Percentiles rank a stretch among this genome's conserved stretches.
Evolutionary conservation across 2,113 vertebrate genomes (phyloP).

Genomic region (Hippocampus abdominalis): DNA sequence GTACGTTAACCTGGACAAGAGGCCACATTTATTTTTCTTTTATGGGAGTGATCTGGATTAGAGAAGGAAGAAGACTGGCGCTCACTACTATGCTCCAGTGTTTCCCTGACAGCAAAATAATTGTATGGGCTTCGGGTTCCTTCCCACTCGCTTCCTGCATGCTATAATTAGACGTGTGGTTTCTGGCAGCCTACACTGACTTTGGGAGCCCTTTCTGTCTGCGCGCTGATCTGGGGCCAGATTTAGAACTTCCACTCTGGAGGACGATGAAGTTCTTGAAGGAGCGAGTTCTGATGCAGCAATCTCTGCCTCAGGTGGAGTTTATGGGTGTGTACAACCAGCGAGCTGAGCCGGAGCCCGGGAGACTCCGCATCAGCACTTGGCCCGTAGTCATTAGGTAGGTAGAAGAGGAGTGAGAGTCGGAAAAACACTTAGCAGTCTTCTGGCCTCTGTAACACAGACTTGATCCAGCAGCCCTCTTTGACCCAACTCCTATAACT

Average conservation of each 20-base stretch:
- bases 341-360: conserved; percentile 32
- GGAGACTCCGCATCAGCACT: conserved; percentile 33
- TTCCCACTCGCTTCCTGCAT: conserved; percentile 56
- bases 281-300: conserved; percentile 12
- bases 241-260: conserved; percentile 30
- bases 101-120: conserved; percentile 49
- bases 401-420: conserved; percentile 24
- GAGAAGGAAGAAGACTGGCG: conserved; percentile 20
- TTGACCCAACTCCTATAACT: conserved; percentile 52
- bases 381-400: conserved; percentile 38
- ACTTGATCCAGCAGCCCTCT: conserved; percentile 35
- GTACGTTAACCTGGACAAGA: conserved; percentile 18
- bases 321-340: conserved; percentile 29
- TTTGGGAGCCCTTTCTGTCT: conserved; percentile 39
- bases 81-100: conserved; percentile 21
- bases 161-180: conserved; percentile 61
- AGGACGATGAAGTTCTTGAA: conserved; percentile 31
- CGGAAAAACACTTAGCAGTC: conserved; percentile 48
- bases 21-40: not conserved
- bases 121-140: conserved; percentile 50
- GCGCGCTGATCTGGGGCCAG: conserved; percentile 31
- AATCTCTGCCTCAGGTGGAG: conserved; percentile 19
- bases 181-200: conserved; percentile 32
- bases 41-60: conserved; percentile 16
- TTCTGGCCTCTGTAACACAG: conserved; percentile 51